Percentiles rank a stretch among this genome's conserved stretches.
Conservation (phyloP, 64 coral and sea anemone species). For the Acropora yongei region DNA sequence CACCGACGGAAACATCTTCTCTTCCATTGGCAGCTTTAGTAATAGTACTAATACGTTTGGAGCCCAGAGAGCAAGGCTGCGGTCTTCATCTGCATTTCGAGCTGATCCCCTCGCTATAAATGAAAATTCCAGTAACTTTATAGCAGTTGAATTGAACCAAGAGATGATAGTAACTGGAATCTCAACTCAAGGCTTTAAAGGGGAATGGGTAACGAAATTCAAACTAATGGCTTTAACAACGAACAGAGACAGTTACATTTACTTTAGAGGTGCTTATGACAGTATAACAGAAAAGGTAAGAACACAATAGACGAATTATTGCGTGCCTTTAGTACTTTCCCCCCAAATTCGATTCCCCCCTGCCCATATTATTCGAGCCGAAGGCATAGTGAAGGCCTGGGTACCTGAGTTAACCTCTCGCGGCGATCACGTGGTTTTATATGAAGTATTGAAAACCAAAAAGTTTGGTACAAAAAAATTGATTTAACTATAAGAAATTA, state of each 20-base stretch:
- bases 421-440: no score
- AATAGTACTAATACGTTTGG: not conserved
- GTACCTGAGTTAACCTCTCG: no score
- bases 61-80: not conserved
- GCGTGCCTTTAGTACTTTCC: no score
- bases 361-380: no score
- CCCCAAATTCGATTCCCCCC: no score
- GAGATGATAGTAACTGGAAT: slow-evolving; percentile 33
- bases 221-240: not conserved
- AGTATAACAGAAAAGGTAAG: not conserved
- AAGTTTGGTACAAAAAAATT: no score
- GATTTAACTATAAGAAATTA: no score
- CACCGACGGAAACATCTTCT: not conserved
- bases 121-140: not conserved
- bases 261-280: not conserved
- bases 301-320: not conserved
- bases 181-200: slow-evolving; percentile 1
- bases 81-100: slow-evolving; percentile 1
- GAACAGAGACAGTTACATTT: not conserved
- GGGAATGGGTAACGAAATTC: slow-evolving; percentile 15
- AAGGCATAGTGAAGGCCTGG: no score
- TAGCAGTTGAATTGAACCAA: not conserved
- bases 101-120: not conserved
- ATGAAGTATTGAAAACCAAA: no score
- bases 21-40: not conserved